phyloP scores from a whole-genome alignment of 2,113 vertebrate genomes.

The Hydrochoerus hydrochaeris region DNA sequence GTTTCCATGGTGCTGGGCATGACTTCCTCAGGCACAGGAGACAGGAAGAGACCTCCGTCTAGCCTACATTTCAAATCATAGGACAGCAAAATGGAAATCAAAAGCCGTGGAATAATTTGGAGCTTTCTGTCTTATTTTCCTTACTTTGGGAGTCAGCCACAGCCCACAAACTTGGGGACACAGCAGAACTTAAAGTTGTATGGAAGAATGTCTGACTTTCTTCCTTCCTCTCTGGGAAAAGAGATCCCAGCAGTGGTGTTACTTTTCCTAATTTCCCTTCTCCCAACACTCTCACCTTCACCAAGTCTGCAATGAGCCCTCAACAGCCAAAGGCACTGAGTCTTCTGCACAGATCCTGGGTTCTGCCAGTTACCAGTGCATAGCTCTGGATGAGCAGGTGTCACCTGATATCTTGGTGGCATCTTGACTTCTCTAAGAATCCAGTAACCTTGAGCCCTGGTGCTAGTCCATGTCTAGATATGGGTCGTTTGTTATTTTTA shows the following conservation, averaged over 20 bases:
- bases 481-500: not conserved
- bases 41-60: slow-evolving; percentile 16
- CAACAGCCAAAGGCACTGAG: not conserved
- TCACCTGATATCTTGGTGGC: not conserved
- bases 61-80: slow-evolving; percentile 56
- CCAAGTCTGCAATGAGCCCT: not conserved
- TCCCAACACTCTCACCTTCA: not conserved
- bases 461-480: not conserved
- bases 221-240: not conserved
- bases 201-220: not conserved
- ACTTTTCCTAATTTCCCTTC: not conserved
- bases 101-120: slow-evolving; percentile 47
- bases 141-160: not conserved
- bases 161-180: not conserved
- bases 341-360: not conserved
- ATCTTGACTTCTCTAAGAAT: not conserved
- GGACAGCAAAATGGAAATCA: not conserved
- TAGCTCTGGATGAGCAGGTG: not conserved
- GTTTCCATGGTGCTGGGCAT: slow-evolving; percentile 60
- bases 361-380: too few species aligned
- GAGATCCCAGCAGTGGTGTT: not conserved
- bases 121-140: slow-evolving; percentile 8
- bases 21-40: not conserved
- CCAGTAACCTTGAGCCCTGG: too few species aligned
- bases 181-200: not conserved